phyloP scores from a whole-genome alignment of 2,888 invertebrate genomes.

The Drosophila pseudotakahashii region DNA sequence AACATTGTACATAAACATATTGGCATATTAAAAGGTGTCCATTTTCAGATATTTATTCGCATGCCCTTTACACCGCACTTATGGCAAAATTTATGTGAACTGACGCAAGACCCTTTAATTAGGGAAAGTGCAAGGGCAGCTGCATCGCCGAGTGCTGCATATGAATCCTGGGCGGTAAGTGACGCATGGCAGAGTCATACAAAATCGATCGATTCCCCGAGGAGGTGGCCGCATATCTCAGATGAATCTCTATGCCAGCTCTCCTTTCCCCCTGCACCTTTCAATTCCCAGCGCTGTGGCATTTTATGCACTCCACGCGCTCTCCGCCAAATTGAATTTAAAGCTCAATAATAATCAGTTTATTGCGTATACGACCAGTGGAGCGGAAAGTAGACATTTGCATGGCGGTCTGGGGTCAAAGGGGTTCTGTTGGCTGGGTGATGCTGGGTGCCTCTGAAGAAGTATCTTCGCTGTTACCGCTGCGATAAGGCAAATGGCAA shows the following conservation, averaged over 20 bases:
- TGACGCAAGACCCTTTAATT: slow-evolving; percentile 41
- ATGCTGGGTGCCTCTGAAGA: not conserved
- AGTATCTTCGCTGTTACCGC: slow-evolving; percentile 26
- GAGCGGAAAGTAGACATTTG: slow-evolving; percentile 36
- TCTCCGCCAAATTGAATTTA: slow-evolving; percentile 40
- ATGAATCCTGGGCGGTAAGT: slow-evolving; percentile 29
- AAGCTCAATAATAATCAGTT: slow-evolving; percentile 43
- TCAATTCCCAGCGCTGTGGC: slow-evolving; percentile 6
- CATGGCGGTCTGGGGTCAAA: slow-evolving; percentile 13
- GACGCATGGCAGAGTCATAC: slow-evolving; percentile 41
- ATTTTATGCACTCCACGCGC: slow-evolving; percentile 45
- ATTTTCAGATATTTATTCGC: not conserved
- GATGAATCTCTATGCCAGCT: slow-evolving; percentile 18
- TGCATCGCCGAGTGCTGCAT: slow-evolving; percentile 14
- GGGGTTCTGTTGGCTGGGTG: too few relatives aligned
- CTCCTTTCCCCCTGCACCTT: not conserved
- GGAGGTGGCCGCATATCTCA: slow-evolving; percentile 24
- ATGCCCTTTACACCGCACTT: slow-evolving; percentile 17
- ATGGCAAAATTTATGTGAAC: slow-evolving; percentile 14
- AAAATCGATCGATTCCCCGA: slow-evolving; percentile 38
- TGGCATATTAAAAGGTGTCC: not conserved
- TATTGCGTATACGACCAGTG: slow-evolving; percentile 44
- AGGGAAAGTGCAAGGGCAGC: slow-evolving; percentile 39
- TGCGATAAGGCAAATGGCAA: slow-evolving; percentile 48
- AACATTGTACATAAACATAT: not conserved